These are phyloP conservation scores for Thecophora atra DNA, from an alignment of 2,888 invertebrate genomes.

Conservation along the genomic window DNA sequence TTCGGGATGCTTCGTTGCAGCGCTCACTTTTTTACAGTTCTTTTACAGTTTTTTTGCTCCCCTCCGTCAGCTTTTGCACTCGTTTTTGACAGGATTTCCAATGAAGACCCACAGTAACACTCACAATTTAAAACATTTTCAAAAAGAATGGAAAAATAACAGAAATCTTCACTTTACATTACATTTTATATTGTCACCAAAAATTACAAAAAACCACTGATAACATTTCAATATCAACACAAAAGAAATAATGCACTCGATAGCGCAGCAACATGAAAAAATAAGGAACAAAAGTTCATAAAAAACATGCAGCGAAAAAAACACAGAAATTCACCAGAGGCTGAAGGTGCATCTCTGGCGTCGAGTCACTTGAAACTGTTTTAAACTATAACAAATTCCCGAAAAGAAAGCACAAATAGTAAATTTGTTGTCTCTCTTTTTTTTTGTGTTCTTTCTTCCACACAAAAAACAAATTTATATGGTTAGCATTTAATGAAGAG, in stretches of 20 bases:
- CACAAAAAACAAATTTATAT: slow-evolving; percentile 5
- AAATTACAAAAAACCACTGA: background rate
- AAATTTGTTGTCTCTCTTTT: slow-evolving; percentile 4
- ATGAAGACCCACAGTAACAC: too few relatives aligned
- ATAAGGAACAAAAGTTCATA: background rate
- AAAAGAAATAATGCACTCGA: background rate
- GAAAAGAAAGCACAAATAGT: slow-evolving; percentile 8
- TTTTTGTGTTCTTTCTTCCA: background rate
- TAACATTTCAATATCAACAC: background rate
- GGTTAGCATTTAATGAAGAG: background rate
- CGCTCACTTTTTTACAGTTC: background rate
- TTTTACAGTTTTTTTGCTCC: background rate
- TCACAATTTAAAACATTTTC: too few relatives aligned
- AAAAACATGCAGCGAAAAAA: background rate
- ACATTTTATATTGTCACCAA: background rate
- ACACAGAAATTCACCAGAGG: background rate
- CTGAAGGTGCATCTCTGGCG: background rate
- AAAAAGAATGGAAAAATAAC: too few relatives aligned
- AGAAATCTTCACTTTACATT: background rate
- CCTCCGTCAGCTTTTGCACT: too few relatives aligned
- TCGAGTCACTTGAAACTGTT: slow-evolving; percentile 31
- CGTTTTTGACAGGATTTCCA: too few relatives aligned
- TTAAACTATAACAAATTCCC: slow-evolving; percentile 20
- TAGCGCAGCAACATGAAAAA: background rate
- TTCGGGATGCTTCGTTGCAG: background rate